Conservation (phyloP, 2,888 invertebrate species). For the Halictus quadricinctus region DNA sequence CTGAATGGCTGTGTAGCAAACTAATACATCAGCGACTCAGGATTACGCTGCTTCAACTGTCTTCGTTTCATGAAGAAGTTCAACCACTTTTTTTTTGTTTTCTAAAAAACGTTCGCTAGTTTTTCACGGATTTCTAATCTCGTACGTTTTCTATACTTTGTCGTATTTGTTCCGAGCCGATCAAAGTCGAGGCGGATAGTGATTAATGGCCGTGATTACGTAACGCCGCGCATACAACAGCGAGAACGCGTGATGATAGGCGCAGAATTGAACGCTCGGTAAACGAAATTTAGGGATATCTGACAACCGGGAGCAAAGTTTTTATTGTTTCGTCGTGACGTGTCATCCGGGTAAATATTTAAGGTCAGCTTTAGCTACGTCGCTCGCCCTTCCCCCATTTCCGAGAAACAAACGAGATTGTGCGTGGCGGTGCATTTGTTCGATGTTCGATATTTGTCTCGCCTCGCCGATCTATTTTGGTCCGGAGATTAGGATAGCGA, state of each 20-base stretch:
- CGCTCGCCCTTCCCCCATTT: slow-evolving; percentile 10
- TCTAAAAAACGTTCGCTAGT: not conserved
- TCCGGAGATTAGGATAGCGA: not conserved
- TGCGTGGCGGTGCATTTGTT: not conserved
- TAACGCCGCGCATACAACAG: slow-evolving; percentile 15
- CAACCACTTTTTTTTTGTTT: not conserved
- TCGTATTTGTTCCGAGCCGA: slow-evolving; percentile 19
- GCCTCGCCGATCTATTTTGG: not conserved
- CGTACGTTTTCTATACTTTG: not conserved
- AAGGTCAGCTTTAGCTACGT: slow-evolving; percentile 14
- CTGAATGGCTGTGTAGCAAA: not conserved
- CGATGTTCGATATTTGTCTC: not conserved
- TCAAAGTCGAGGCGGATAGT: slow-evolving; percentile 37
- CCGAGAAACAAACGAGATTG: not conserved
- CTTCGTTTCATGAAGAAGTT: not conserved
- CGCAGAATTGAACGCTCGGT: not conserved
- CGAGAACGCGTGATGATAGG: not conserved
- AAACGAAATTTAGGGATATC: slow-evolving; percentile 16
- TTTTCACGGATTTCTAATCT: not conserved
- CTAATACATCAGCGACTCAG: not conserved
- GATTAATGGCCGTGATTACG: slow-evolving; percentile 30
- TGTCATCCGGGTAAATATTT: slow-evolving; percentile 39
- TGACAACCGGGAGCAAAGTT: slow-evolving; percentile 13
- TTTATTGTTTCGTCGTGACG: slow-evolving; percentile 32
- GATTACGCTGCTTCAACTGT: not conserved